These are phyloP conservation scores for Mellilla xanthometata DNA, from an alignment of 2,888 invertebrate species.

Conservation along the genomic window DNA sequence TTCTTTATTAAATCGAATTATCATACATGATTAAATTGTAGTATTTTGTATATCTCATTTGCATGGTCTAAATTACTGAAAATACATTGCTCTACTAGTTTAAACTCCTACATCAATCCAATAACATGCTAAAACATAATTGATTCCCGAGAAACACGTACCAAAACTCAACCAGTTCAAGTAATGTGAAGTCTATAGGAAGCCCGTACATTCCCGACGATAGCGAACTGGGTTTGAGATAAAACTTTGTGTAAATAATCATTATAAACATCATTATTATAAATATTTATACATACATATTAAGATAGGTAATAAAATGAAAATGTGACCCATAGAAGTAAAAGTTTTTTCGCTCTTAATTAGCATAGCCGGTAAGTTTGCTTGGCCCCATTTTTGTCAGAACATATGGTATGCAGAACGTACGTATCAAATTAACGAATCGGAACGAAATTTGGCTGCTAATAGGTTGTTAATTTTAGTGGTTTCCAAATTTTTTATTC, in stretches of 20 bases:
- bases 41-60: too few species aligned
- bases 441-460: neutral
- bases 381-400: conserved; percentile 8
- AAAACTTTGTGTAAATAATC: conserved; percentile 13
- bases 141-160: conserved; percentile 46
- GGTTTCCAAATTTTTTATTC: too few species aligned
- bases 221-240: conserved; percentile 50
- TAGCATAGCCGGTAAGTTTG: conserved; percentile 17
- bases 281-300: too few species aligned
- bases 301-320: too few species aligned
- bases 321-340: too few species aligned
- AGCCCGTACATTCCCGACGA: conserved; percentile 65
- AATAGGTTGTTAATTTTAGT: too few species aligned
- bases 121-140: conserved; percentile 21
- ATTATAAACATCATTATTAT: too few species aligned
- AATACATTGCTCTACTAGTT: neutral
- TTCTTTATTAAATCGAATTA: too few species aligned
- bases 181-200: conserved; percentile 67
- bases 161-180: conserved; percentile 70
- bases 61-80: too few species aligned
- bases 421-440: conserved; percentile 16
- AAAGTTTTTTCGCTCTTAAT: conserved; percentile 5
- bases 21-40: too few species aligned
- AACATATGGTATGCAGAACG: neutral
- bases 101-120: neutral